phyloP scores from a whole-genome alignment of 2,888 invertebrate species.

The Metopia argyrocephala region DNA sequence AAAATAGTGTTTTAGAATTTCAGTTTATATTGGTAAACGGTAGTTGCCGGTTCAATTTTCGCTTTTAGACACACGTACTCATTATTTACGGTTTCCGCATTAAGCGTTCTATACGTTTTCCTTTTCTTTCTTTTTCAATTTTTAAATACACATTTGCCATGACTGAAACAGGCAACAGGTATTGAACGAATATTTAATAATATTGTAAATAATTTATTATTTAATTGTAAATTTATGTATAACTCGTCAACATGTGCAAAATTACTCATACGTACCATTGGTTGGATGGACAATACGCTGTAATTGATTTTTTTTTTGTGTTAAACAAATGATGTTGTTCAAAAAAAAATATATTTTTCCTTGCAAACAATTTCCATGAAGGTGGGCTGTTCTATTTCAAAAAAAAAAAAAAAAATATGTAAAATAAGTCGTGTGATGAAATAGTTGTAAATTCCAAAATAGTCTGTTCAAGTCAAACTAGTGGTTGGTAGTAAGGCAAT shows the following conservation, averaged over 20 bases:
- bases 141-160: slow-evolving; percentile 36
- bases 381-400: neutral
- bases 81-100: neutral
- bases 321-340: too few species aligned
- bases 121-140: slow-evolving; percentile 22
- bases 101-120: neutral
- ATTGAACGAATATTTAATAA: slow-evolving; percentile 8
- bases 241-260: slow-evolving; percentile 1
- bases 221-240: neutral
- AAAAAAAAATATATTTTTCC: too few species aligned
- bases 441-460: too few species aligned
- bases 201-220: slow-evolving; percentile 5
- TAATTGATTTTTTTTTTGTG: too few species aligned
- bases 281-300: too few species aligned
- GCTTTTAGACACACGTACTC: neutral
- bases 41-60: slow-evolving; percentile 52
- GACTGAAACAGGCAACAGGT: slow-evolving; percentile 57
- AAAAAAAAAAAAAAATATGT: too few species aligned
- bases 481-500: too few species aligned
- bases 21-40: slow-evolving; percentile 61
- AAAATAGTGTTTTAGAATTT: slow-evolving; percentile 55
- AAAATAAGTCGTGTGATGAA: slow-evolving; percentile 7
- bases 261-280: slow-evolving; percentile 1
- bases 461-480: too few species aligned
- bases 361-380: neutral